Evolutionary conservation across 2,888 invertebrate genomes (phyloP).

Genomic region (Megastigmus dorsalis): DNA sequence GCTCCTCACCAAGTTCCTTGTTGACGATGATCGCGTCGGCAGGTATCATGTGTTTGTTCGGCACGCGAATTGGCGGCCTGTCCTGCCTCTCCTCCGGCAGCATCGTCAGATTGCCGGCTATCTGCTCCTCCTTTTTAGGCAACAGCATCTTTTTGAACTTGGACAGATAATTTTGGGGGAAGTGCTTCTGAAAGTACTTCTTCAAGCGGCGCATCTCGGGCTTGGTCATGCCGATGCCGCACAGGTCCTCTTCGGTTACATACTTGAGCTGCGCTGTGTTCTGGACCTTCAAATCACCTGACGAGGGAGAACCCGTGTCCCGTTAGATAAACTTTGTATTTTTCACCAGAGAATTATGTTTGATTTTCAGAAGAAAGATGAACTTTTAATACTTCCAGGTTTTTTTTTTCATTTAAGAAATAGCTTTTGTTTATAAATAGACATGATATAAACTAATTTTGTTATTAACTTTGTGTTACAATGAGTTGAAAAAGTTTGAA

Average conservation of each 20-base stretch:
- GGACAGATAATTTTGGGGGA: slow-evolving; percentile 93
- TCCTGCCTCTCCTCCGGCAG: slow-evolving; percentile 72
- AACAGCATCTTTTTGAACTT: slow-evolving; percentile 91
- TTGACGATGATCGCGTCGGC: slow-evolving; percentile 94
- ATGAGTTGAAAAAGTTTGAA: too few relatives aligned
- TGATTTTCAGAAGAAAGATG: too few relatives aligned
- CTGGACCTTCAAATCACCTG: slow-evolving; percentile 87
- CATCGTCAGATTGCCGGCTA: slow-evolving; percentile 67
- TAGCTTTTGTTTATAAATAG: too few relatives aligned
- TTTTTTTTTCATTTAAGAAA: too few relatives aligned
- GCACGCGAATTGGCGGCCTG: slow-evolving; percentile 77
- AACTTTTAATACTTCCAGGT: too few relatives aligned
- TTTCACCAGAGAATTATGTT: too few relatives aligned
- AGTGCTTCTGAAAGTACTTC: slow-evolving; percentile 95
- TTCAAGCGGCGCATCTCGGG: slow-evolving; percentile 96
- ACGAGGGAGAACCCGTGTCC: too few relatives aligned
- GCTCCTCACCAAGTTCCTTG: slow-evolving; percentile 87
- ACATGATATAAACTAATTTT: too few relatives aligned
- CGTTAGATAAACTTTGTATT: too few relatives aligned
- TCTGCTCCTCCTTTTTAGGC: slow-evolving; percentile 76
- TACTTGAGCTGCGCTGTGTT: slow-evolving; percentile 94
- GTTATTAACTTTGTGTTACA: too few relatives aligned
- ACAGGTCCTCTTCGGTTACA: slow-evolving; percentile 93
- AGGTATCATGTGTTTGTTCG: slow-evolving; percentile 89
- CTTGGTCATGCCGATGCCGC: slow-evolving; percentile 93